phyloP scores from a whole-genome alignment of 2,888 invertebrate genomes.

The Noctua janthe region DNA sequence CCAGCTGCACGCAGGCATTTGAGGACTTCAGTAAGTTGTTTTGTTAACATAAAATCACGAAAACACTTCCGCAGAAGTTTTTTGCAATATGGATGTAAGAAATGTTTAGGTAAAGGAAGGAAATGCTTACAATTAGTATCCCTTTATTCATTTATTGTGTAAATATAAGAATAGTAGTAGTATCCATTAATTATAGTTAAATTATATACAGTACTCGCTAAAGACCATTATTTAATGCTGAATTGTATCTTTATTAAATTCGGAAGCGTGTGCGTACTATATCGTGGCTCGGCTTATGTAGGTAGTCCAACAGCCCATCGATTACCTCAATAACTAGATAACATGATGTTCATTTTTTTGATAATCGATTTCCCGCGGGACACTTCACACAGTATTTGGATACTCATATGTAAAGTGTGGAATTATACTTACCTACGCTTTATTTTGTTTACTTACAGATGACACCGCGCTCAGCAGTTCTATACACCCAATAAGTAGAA shows the following conservation, averaged over 20 bases:
- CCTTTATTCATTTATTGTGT: background rate
- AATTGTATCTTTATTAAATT: conserved; percentile 6
- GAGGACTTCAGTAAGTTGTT: conserved; percentile 76
- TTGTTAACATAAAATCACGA: background rate
- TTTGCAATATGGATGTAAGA: background rate
- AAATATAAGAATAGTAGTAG: background rate
- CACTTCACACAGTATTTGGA: conserved; percentile 24
- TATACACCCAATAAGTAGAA: conserved; percentile 69
- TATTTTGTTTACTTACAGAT: conserved; percentile 71
- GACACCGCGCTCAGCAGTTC: conserved; percentile 62
- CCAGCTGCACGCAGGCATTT: conserved; percentile 61
- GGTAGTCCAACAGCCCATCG: conserved; percentile 31
- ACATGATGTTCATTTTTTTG: conserved; percentile 27
- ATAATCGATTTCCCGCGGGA: conserved; percentile 43
- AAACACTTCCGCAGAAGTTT: background rate
- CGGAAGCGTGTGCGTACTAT: conserved; percentile 3
- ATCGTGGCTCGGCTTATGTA: conserved; percentile 27
- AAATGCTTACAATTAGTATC: conserved; percentile 22
- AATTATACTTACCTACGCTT: conserved; percentile 14
- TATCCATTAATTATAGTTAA: background rate
- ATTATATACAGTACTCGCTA: background rate
- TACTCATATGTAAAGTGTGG: background rate
- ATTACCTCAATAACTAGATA: conserved; percentile 38
- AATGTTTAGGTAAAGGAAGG: background rate
- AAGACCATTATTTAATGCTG: conserved; percentile 6